Evolutionary conservation across 1,140 invertebrate genomes (phyloP), one percentile per base, ranked within the genome.

Genomic region (Drosophila saltans): DNA sequence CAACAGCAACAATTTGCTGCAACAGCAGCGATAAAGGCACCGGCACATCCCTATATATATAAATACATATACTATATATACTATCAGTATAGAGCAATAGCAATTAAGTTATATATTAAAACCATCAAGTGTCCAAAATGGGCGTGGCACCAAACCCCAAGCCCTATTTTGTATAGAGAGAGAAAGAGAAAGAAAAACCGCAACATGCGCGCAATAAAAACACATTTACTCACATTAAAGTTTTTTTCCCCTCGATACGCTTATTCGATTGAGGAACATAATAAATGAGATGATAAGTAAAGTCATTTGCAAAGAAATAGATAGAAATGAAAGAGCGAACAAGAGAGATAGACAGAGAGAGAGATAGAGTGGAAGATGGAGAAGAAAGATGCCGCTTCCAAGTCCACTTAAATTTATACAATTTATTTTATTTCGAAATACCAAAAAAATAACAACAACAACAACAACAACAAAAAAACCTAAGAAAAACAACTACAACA

Each of bases 391-490:
- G 33, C 28, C 16, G 45, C 21, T 21, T 3, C 16, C n/a, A 43
- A 57, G 65, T 58, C 72, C 67, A 82, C 79, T 88, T 81, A 73
- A 79, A 79, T 82, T 79, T 72, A 55, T 72, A 82, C 83, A 88
- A 86, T 86, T 86, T 86, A 72, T 82, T 73, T 82, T 71, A 80
- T 86, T 86, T 82, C 64, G 72, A 79, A 64, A 78, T 66, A 69
- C 56, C 56, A 16, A 58, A 58, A 36, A 58, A 33, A 57, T 33
- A 33, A n/a, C 3, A 56, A 3, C 10, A 56, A 56, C 30, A 56
- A 8, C 3, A 33, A 56, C 1, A 56, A 28, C 5, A 30, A 30
- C 9, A 57, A 57, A 30, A 6, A 57, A 57, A 7, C 30, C 1
- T 36, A 33, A 58, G 30, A 58, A 33, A 8, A 28, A 57, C 45